These are phyloP conservation scores for Chitala chitala DNA, from an alignment of 2,113 vertebrate genomes.

Conservation along the genomic window DNA sequence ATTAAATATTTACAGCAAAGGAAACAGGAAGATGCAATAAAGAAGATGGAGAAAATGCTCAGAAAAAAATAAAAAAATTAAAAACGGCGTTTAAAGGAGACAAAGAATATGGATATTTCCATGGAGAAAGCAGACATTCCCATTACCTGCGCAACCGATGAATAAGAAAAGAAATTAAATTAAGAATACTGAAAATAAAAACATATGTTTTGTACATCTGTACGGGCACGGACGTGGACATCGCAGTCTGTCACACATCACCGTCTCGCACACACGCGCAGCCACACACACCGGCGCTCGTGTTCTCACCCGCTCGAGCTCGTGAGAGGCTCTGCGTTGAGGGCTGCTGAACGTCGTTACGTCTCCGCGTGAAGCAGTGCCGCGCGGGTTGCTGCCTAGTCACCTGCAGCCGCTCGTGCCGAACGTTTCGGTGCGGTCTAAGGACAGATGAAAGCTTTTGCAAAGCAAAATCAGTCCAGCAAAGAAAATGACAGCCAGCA, in stretches of 20 bases:
- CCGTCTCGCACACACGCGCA: slow-evolving; percentile 3
- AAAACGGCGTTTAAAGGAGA: neutral
- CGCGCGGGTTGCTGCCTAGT: neutral
- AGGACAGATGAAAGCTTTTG: neutral
- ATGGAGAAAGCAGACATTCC: neutral
- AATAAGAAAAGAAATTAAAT: slow-evolving; percentile 2
- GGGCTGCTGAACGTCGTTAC: neutral
- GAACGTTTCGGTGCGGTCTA: neutral
- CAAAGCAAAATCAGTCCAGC: neutral
- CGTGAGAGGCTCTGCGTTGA: slow-evolving; percentile 28
- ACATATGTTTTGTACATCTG: slow-evolving; percentile 20
- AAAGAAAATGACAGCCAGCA: too few relatives aligned
- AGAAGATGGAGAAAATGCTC: slow-evolving; percentile 30
- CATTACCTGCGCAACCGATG: neutral
- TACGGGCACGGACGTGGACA: slow-evolving; percentile 12
- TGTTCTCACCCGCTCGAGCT: slow-evolving; percentile 18
- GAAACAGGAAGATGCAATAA: slow-evolving; percentile 35
- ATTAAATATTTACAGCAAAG: slow-evolving; percentile 64
- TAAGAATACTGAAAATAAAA: slow-evolving; percentile 1
- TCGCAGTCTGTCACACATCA: slow-evolving; percentile 16
- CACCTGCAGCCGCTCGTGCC: neutral
- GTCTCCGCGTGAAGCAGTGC: neutral
- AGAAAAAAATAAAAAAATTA: slow-evolving; percentile 35
- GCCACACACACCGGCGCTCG: slow-evolving; percentile 38
- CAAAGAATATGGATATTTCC: neutral